Conservation (phyloP, 2,797 vertebrate genomes). For the Cichlasoma orientale region DNA sequence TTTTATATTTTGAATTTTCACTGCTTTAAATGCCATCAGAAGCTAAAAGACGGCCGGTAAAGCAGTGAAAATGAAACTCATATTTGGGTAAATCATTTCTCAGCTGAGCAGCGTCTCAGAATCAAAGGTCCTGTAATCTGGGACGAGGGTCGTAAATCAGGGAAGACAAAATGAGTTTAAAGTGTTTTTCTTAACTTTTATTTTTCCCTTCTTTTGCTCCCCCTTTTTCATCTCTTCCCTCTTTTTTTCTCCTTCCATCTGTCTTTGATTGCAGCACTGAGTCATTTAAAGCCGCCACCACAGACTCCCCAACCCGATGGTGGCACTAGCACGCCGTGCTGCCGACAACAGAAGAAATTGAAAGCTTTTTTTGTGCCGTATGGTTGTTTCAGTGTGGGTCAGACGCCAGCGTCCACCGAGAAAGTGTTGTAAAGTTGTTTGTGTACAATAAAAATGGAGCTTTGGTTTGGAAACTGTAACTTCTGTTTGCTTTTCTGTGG, state of each 20-base stretch:
- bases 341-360: conserved; percentile 47
- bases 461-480: conserved; percentile 39
- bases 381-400: conserved; percentile 56
- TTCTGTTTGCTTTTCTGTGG: conserved; percentile 23
- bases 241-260: conserved; percentile 39
- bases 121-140: background rate
- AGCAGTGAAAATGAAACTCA: background rate
- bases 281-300: conserved; percentile 40
- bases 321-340: conserved; percentile 37
- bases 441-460: conserved; percentile 22
- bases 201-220: conserved; percentile 27
- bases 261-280: conserved; percentile 61
- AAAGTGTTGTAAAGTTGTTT: conserved; percentile 29
- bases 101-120: no score
- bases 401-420: conserved; percentile 22
- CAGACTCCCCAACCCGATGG: conserved; percentile 45
- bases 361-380: conserved; percentile 39
- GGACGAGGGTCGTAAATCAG: background rate
- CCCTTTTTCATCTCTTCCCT: conserved; percentile 35
- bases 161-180: no score
- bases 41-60: background rate
- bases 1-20: background rate
- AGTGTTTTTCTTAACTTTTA: conserved; percentile 11
- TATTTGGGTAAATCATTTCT: no score
- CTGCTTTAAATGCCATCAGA: background rate